Base-by-base conservation (phyloP, 1,140 invertebrate species). In the Cherax quadricarinatus region DNA sequence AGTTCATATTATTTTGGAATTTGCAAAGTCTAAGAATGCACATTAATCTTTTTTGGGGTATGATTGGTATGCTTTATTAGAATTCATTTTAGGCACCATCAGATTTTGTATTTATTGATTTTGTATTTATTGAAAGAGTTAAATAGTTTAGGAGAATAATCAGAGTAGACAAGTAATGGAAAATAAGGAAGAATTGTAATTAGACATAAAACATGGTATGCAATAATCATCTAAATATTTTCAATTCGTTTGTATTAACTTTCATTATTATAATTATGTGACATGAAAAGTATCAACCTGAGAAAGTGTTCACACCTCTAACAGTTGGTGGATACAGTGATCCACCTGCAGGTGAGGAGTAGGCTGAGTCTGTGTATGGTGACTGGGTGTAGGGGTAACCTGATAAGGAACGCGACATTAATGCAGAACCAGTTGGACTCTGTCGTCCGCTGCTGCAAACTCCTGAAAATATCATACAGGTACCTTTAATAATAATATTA, bases 311-410 rank as follows among this genome's bases (percentile, higher is more conserved):
- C 90, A n/a, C 24, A 91, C 90, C 90, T 86, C 85, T 86, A 18
- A 75, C 94, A 94, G n/a, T 94, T 91, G 51, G 94, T 93, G 51
- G 94, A 91, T 87, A 94, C 84, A 85, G 85, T 70, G 88, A 91
- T 9, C 92, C 91, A 16, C 92, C 88, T 18, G 80, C 89, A 51
- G 91, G 93, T 2, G 93, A 92, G 18, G 90, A 90, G 75, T 93
- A 92, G 14, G 91, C 90, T 6, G 91, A 92, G 83, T 92, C 89
- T 12, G 86, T 48, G 60, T 92, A 91, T 21, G 88, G 85, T 60
- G 86, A 88, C 21, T 90, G 88, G 70, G 70, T 81, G n/a, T 78
- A 60, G n/a, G 92, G 85, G 79, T 90, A 91, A 9, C 88, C 88
- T 53, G 92, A 87, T 12, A 89, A 62, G 41, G 90, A 88, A n/a